These are phyloP conservation scores for Campopleginae sp. DNA, from an alignment of 2,888 invertebrate species.

Conservation along the genomic window DNA sequence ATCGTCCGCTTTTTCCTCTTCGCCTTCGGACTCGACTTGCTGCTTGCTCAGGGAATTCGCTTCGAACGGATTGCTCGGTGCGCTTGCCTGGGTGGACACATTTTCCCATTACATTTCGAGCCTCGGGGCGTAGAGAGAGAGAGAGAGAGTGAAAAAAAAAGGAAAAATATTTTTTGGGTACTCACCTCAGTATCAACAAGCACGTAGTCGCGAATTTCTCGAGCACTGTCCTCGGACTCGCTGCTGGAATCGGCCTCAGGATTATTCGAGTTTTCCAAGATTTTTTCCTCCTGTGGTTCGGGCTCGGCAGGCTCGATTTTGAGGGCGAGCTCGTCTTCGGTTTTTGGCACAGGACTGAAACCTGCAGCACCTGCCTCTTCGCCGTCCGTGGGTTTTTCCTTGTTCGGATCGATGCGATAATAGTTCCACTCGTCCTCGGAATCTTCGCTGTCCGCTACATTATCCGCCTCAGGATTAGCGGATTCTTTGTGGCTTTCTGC, in stretches of 20 bases:
- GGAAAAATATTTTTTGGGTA: not conserved
- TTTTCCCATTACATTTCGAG: not conserved
- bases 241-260: conserved; percentile 51
- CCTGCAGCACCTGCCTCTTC: conserved; percentile 52
- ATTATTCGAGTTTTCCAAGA: conserved; percentile 43
- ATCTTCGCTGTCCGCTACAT: conserved; percentile 91
- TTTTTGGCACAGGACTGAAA: conserved; percentile 73
- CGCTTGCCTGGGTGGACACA: conserved; percentile 70
- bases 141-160: not conserved
- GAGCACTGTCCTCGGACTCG: conserved; percentile 59
- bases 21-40: conserved; percentile 3
- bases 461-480: conserved; percentile 86
- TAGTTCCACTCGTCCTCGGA: conserved; percentile 97
- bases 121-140: not conserved
- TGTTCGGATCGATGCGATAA: conserved; percentile 88
- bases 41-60: not conserved
- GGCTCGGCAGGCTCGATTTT: conserved; percentile 71
- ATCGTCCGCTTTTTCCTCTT: conserved; percentile 56
- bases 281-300: conserved; percentile 62
- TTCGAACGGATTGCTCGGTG: conserved; percentile 48
- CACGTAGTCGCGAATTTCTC: conserved; percentile 67
- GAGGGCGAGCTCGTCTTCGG: conserved; percentile 85
- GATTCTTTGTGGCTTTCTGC: conserved; percentile 79
- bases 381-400: conserved; percentile 86
- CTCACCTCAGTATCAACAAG: conserved; percentile 76